Percentiles rank a stretch among this genome's conserved stretches.
These are phyloP conservation scores for Glareola pratincola DNA, from an alignment of 2,113 vertebrate species.

Conservation along the genomic window DNA sequence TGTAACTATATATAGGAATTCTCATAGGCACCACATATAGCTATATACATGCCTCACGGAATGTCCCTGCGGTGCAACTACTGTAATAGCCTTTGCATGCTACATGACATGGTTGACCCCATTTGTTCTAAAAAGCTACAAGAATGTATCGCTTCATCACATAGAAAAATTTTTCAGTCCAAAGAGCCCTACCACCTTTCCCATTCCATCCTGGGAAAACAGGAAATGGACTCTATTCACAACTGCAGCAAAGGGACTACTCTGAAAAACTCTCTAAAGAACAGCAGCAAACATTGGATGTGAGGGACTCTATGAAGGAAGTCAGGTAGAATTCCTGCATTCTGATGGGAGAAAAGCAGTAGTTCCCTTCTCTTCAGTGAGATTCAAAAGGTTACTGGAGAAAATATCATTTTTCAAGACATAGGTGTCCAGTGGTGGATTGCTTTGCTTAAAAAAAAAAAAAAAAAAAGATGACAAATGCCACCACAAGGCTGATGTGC, in stretches of 20 bases:
- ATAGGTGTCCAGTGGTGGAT: background rate
- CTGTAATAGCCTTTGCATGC: background rate
- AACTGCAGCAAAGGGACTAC: background rate
- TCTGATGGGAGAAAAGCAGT: background rate
- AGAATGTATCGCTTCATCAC: background rate
- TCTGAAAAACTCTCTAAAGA: background rate
- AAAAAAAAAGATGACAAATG: background rate
- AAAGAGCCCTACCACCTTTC: background rate
- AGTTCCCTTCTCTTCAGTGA: background rate
- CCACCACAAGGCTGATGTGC: background rate
- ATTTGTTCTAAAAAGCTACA: background rate
- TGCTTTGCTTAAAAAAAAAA: background rate
- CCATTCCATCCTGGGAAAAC: background rate
- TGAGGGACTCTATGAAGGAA: background rate
- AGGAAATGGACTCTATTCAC: background rate
- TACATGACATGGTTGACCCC: background rate
- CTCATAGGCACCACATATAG: accelerated
- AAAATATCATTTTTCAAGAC: background rate
- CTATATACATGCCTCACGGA: background rate
- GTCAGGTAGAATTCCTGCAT: background rate
- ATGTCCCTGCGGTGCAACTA: background rate
- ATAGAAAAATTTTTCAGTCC: background rate
- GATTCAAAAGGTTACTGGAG: background rate
- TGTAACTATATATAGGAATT: background rate
- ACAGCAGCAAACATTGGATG: background rate